phyloP scores from a whole-genome alignment of 1,140 invertebrate genomes.

The Brachionus manjavacas region DNA sequence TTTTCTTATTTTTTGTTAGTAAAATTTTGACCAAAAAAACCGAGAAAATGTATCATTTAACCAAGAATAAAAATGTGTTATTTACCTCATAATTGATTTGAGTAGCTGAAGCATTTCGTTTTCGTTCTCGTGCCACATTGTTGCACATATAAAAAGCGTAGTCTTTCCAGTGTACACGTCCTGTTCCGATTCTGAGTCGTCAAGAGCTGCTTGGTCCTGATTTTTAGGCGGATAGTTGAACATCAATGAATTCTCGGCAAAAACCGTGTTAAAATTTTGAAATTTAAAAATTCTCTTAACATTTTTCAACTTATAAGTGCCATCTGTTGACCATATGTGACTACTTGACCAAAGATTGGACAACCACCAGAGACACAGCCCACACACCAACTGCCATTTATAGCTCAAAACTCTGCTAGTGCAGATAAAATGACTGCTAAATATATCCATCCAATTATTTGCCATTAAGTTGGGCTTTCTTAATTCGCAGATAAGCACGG shows the following conservation, averaged over 20 bases:
- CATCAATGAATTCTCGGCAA: constrained; percentile 33
- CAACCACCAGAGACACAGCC: constrained; percentile 74
- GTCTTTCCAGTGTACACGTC: not conserved
- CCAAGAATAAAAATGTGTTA: no score
- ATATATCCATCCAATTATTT: constrained; percentile 36
- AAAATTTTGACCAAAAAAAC: no score
- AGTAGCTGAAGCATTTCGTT: constrained; percentile 55
- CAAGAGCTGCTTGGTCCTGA: constrained; percentile 67
- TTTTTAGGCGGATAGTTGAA: not conserved
- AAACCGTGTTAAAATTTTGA: not conserved
- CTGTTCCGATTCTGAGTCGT: constrained; percentile 58
- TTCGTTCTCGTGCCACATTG: constrained; percentile 56
- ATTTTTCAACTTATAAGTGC: constrained; percentile 57
- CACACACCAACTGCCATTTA: constrained; percentile 44
- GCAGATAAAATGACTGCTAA: constrained; percentile 37
- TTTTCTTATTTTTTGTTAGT: no score
- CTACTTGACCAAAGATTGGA: constrained; percentile 91
- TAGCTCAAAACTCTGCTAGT: not conserved
- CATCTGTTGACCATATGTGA: constrained; percentile 95
- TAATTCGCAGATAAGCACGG: constrained; percentile 52
- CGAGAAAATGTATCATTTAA: no score
- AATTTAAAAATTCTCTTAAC: constrained; percentile 39
- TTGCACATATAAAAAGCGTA: constrained; percentile 51
- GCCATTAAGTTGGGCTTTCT: constrained; percentile 56
- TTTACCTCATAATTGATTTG: constrained; percentile 53